Conservation (phyloP, 1,140 invertebrate species). For the Listronotus oregonensis region DNA sequence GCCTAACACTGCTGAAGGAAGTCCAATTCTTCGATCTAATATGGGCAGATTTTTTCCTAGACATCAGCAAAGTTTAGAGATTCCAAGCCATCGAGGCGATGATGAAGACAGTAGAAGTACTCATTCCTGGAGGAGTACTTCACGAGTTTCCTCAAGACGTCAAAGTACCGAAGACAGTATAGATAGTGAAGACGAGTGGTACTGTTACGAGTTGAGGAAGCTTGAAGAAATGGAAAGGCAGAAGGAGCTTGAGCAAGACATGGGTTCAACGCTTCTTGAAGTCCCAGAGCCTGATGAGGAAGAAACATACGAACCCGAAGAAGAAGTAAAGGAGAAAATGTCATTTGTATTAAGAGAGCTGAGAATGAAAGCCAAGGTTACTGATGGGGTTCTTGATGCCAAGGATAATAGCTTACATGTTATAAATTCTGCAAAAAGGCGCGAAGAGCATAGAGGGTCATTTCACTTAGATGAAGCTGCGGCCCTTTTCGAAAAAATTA, state of each 20-base stretch:
- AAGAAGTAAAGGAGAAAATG: conserved; percentile 78
- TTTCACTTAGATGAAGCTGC: conserved; percentile 44
- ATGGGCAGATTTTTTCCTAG: conserved; percentile 65
- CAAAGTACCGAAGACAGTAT: conserved; percentile 93
- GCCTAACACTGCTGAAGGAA: conserved; percentile 58
- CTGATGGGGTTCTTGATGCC: conserved; percentile 50
- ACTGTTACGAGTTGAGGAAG: conserved; percentile 85
- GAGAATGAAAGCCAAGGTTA: conserved; percentile 66
- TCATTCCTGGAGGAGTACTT: conserved; percentile 83
- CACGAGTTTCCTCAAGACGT: conserved; percentile 81
- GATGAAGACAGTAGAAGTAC: conserved; percentile 86
- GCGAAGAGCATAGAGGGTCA: conserved; percentile 48
- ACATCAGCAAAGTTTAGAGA: conserved; percentile 80
- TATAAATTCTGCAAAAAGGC: conserved; percentile 56
- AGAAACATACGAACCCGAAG: conserved; percentile 65
- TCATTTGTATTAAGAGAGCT: conserved; percentile 75
- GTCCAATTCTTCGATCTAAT: conserved; percentile 65
- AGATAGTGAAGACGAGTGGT: conserved; percentile 92
- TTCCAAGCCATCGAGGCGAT: conserved; percentile 72
- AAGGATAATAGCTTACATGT: conserved; percentile 51
- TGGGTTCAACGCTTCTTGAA: conserved; percentile 64
- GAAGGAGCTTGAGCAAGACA: conserved; percentile 68
- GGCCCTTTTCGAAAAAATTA: conserved; percentile 58
- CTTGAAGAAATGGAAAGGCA: conserved; percentile 84
- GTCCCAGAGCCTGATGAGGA: conserved; percentile 59